Evolutionary conservation across 2,113 vertebrate genomes (phyloP).

Genomic region (Pelodiscus sinensis): DNA sequence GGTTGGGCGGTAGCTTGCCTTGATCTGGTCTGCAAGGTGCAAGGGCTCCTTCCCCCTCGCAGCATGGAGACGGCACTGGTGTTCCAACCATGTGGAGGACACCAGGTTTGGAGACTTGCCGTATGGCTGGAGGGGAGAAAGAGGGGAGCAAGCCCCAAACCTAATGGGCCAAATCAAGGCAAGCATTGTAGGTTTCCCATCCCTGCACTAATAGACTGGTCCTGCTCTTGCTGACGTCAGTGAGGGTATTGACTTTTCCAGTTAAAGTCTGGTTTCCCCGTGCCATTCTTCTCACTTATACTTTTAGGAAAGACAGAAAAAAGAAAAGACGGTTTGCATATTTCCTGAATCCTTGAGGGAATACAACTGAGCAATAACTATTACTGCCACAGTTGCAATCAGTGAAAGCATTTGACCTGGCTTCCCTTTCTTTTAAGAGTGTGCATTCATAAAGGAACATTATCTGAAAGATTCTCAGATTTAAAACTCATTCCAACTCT

Average conservation of each 20-base stretch:
- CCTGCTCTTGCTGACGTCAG: not conserved
- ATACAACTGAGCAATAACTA: not conserved
- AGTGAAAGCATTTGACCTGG: not conserved
- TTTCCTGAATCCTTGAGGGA: not conserved
- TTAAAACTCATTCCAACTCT: not conserved
- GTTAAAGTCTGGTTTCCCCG: not conserved
- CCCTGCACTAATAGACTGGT: not conserved
- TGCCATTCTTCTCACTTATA: not conserved
- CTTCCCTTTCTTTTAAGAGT: not conserved
- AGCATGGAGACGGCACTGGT: too few species aligned
- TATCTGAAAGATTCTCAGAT: not conserved
- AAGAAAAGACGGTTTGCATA: not conserved
- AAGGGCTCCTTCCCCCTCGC: too few species aligned
- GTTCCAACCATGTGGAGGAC: too few species aligned
- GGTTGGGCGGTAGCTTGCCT: too few species aligned
- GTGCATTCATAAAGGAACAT: not conserved
- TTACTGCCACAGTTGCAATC: not conserved
- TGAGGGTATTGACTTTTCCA: conserved; percentile 1
- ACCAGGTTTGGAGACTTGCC: too few species aligned
- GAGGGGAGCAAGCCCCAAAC: too few species aligned
- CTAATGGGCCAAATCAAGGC: too few species aligned
- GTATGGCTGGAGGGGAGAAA: too few species aligned
- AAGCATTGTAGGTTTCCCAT: too few species aligned
- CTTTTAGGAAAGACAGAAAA: not conserved
- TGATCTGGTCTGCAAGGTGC: too few species aligned